These are phyloP conservation scores for Drosophila mulleri DNA, from an alignment of 2,888 invertebrate genomes.

Conservation along the genomic window DNA sequence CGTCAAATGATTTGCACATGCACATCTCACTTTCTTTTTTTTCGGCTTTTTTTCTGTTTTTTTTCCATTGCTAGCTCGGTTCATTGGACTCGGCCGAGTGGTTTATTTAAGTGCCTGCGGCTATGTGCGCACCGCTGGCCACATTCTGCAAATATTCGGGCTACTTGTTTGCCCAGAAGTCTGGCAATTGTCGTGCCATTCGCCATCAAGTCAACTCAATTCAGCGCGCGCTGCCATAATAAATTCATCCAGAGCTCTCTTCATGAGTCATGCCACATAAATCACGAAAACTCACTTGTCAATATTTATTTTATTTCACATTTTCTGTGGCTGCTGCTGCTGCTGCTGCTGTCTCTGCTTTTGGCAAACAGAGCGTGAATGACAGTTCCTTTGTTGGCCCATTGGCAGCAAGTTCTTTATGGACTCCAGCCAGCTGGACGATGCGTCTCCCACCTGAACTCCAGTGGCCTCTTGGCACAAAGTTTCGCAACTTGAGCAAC, in stretches of 20 bases:
- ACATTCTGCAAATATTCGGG: conserved; percentile 61
- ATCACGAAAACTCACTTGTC: conserved; percentile 71
- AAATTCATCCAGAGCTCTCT: conserved; percentile 50
- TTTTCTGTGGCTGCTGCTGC: conserved; percentile 26
- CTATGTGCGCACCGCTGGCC: conserved; percentile 48
- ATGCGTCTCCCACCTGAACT: neutral
- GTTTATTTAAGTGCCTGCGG: conserved; percentile 68
- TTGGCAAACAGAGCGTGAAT: conserved; percentile 47
- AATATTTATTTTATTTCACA: conserved; percentile 74
- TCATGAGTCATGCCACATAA: conserved; percentile 75
- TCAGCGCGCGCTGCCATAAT: conserved; percentile 23
- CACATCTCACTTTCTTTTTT: conserved; percentile 34
- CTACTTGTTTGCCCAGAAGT: conserved; percentile 64
- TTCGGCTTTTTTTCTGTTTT: conserved; percentile 13
- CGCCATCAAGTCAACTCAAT: conserved; percentile 11
- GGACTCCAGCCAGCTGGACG: neutral
- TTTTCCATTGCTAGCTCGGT: conserved; percentile 30
- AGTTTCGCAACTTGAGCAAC: conserved; percentile 3
- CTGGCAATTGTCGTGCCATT: conserved; percentile 62
- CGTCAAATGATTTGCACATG: conserved; percentile 67
- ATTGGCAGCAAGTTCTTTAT: neutral
- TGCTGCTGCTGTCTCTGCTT: conserved; percentile 6
- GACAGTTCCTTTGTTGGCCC: conserved; percentile 32
- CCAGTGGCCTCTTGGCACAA: neutral
- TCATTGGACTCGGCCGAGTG: conserved; percentile 43